Evolutionary conservation across 2,113 vertebrate genomes (phyloP), one percentile per base, ranked within the genome.

Genomic region (Oceanodroma tethys): DNA sequence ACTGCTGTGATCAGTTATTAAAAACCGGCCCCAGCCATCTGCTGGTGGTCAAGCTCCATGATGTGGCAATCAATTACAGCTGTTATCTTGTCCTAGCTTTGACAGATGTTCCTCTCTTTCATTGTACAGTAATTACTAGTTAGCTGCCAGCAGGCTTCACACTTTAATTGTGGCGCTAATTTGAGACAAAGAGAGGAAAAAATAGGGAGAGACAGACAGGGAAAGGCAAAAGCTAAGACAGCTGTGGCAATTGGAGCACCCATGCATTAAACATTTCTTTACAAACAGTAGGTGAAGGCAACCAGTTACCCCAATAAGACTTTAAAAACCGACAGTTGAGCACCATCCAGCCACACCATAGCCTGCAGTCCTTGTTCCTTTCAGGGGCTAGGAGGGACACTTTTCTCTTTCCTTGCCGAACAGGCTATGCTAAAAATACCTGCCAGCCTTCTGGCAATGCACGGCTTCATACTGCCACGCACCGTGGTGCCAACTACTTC

Each of bases 31-130:
- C 90, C 34, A 60, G 93, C 96, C 97, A 98, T 97, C 97, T 98
- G 97, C 95, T 97, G 97, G 94, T 97, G 97, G 97, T 95, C 97
- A 97, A 94, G 93, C 95, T 92, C 73, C 92, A 94, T 60, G 95
- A 96, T 94, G 92, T 93, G 97, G 97, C 97, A 96, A 97, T 98
- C 97, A 96, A 97, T 98, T 98, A 98, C 97, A 98, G 97, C 97
- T 97, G 97, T 97, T 98, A 98, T 97, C 97, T 97, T 95, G 93
- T 96, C 97, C 95, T 42, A 71, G 96, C 96, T 96, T 93, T 97
- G 96, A 97, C 97, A 98, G 97, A 98, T 97, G 97, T 97, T 97
- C 95, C 86, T 97, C 96, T 96, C 94, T 97, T 95, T 88, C 94
- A 95, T 81, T 97, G 95, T 97, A 97, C 92, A 97, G 97, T 97